phyloP scores from a whole-genome alignment of 2,888 invertebrate genomes.

The Drosophila affinis region DNA sequence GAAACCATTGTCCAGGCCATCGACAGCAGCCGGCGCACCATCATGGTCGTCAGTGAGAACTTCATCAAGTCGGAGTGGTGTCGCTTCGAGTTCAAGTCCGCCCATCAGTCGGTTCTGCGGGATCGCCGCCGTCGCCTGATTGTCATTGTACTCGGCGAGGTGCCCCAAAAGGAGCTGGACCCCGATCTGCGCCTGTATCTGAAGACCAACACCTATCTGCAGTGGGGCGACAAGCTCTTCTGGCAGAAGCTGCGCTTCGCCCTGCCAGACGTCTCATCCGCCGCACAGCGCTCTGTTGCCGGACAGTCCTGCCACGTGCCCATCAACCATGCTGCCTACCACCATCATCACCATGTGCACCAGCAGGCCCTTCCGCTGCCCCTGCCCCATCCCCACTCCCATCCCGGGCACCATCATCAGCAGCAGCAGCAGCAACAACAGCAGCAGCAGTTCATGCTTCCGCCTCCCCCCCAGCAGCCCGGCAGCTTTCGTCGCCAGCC shows the following conservation, averaged over 20 bases:
- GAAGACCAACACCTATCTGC: constrained; percentile 95
- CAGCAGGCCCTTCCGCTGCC: constrained; percentile 70
- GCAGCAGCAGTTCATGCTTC: constrained; percentile 69
- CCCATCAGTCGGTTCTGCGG: constrained; percentile 94
- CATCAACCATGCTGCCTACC: constrained; percentile 78
- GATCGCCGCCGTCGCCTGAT: constrained; percentile 94
- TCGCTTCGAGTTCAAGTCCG: constrained; percentile 96
- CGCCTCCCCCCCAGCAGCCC: constrained; percentile 69
- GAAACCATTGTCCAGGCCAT: constrained; percentile 97
- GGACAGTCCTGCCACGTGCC: constrained; percentile 81
- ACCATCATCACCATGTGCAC: constrained; percentile 82
- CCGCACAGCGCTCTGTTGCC: constrained; percentile 81
- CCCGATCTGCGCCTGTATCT: constrained; percentile 95
- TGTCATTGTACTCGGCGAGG: constrained; percentile 94
- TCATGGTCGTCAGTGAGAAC: constrained; percentile 96
- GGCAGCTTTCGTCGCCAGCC: constrained; percentile 72
- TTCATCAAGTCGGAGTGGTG: constrained; percentile 98
- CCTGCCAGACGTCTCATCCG: constrained; percentile 89
- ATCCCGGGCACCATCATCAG: constrained; percentile 48
- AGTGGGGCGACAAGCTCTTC: constrained; percentile 97
- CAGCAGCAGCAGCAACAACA: background rate
- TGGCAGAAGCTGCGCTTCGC: constrained; percentile 98
- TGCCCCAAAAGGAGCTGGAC: constrained; percentile 94
- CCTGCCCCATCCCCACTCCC: constrained; percentile 35
- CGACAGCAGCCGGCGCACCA: constrained; percentile 94